Evolutionary conservation across 2,113 vertebrate genomes (phyloP).

Genomic region (Campylorhamphus procurvoides): DNA sequence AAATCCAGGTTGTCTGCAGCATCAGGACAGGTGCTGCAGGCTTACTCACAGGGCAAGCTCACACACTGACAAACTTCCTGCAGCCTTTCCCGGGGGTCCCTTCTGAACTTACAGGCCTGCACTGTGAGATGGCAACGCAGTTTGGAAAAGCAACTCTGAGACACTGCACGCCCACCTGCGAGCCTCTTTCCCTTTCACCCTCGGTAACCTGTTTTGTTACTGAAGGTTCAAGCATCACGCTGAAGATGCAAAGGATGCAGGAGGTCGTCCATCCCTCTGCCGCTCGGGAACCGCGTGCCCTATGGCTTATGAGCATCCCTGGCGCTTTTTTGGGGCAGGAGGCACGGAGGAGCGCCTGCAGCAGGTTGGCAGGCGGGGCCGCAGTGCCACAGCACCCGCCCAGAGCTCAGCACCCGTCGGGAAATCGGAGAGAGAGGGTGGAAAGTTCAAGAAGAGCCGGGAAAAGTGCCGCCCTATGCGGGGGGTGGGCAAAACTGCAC

Average conservation of each 20-base stretch:
- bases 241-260: accelerated
- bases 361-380: background rate
- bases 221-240: accelerated
- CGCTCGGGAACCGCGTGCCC: accelerated
- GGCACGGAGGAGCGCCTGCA: accelerated
- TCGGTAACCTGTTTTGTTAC: accelerated
- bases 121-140: accelerated
- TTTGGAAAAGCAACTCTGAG: background rate
- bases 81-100: background rate
- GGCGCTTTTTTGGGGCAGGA: accelerated
- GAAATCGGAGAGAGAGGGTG: background rate
- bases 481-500: accelerated
- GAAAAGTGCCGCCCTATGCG: background rate
- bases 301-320: too few species aligned
- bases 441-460: background rate
- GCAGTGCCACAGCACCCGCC: accelerated
- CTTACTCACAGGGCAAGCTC: background rate
- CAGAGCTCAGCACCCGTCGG: background rate
- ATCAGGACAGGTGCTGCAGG: accelerated
- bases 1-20: background rate
- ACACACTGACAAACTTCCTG: background rate
- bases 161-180: too few species aligned
- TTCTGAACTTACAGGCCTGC: background rate
- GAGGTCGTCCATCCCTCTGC: accelerated
- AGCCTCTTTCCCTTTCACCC: background rate